These are phyloP conservation scores for Chinchilla lanigera DNA, from an alignment of 2,113 vertebrate genomes.

Conservation along the genomic window DNA sequence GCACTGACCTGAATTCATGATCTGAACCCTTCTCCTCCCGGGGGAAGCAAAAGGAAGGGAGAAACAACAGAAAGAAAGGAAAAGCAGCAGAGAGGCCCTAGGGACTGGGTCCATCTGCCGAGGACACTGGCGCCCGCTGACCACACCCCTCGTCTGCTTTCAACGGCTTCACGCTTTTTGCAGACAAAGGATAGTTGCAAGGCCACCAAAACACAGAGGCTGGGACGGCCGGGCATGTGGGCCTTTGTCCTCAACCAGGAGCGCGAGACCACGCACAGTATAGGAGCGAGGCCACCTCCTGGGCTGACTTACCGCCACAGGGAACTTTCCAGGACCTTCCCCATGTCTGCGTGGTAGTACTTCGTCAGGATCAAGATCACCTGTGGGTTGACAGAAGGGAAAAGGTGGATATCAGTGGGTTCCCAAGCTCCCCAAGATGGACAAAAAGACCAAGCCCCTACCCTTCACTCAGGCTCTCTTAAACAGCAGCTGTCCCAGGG, in stretches of 20 bases:
- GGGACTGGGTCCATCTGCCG: background rate
- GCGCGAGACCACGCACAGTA: accelerated
- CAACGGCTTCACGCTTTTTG: background rate
- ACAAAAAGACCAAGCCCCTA: accelerated
- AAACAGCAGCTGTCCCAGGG: background rate
- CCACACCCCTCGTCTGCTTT: background rate
- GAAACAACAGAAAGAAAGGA: background rate
- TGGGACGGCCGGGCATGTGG: accelerated
- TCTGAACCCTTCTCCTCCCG: background rate
- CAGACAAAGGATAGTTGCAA: background rate
- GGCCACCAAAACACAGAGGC: background rate
- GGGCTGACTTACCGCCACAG: conserved; percentile 90
- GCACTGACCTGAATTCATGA: conserved; percentile 29
- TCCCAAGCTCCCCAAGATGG: accelerated
- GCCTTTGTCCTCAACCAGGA: background rate
- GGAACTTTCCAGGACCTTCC: conserved; percentile 97
- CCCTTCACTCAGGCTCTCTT: background rate
- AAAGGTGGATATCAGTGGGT: conserved; percentile 53
- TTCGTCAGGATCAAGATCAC: conserved; percentile 99
- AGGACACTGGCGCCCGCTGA: background rate
- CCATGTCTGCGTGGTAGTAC: conserved; percentile 97
- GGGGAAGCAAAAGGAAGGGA: background rate
- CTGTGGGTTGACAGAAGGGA: conserved; percentile 83
- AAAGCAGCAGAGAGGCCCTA: background rate
- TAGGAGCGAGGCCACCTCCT: background rate